These are phyloP conservation scores for Pristionchus mayeri DNA, from an alignment of 2,888 invertebrate species.

Conservation along the genomic window DNA sequence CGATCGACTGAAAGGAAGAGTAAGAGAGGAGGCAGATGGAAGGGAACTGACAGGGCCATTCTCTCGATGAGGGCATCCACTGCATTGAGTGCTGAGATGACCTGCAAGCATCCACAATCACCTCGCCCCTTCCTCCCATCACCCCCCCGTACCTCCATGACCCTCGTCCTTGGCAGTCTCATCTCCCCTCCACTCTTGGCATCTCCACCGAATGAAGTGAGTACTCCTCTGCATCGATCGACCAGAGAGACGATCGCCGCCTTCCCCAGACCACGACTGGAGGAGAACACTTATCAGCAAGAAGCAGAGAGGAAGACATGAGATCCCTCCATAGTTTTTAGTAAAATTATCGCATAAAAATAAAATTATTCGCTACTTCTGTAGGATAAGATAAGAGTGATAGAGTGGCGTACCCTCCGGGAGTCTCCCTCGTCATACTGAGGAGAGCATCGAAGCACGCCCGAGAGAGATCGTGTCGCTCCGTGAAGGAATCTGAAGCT, in stretches of 20 bases:
- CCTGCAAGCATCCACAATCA: slow-evolving; percentile 27
- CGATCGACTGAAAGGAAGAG: slow-evolving; percentile 12
- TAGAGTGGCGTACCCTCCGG: background rate
- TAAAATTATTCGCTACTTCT: background rate
- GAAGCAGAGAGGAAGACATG: background rate
- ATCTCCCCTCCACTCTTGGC: slow-evolving; percentile 53
- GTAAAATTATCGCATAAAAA: background rate
- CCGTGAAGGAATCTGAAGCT: slow-evolving; percentile 75
- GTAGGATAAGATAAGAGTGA: background rate
- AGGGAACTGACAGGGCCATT: slow-evolving; percentile 59
- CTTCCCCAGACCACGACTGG: slow-evolving; percentile 55
- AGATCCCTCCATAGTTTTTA: slow-evolving; percentile 11
- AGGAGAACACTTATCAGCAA: background rate
- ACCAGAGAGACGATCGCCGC: slow-evolving; percentile 63
- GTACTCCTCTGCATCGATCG: slow-evolving; percentile 57
- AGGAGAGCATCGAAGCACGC: slow-evolving; percentile 76
- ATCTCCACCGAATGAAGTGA: slow-evolving; percentile 23
- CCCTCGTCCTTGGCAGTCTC: slow-evolving; percentile 39
- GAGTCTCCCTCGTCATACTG: slow-evolving; percentile 63
- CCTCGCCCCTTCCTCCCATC: too few species aligned
- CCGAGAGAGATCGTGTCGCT: slow-evolving; percentile 77
- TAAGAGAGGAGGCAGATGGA: background rate
- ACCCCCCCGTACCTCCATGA: slow-evolving; percentile 20
- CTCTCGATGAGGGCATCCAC: slow-evolving; percentile 71
- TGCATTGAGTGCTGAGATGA: slow-evolving; percentile 72